Conservation (phyloP, 1,140 invertebrate species). For the Ips typographus region DNA sequence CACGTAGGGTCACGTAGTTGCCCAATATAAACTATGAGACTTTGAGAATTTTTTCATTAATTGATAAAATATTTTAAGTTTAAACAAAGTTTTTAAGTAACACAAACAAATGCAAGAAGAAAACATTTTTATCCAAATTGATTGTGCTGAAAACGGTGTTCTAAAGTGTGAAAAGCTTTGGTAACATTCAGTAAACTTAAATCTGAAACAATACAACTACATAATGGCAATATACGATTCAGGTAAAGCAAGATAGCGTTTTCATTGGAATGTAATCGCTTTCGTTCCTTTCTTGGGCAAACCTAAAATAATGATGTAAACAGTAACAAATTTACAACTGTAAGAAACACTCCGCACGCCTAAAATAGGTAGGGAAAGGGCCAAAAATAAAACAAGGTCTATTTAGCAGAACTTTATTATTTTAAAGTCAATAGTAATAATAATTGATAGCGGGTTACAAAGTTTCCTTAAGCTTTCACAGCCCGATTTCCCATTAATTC, state of each 20-base stretch:
- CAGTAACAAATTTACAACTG: slow-evolving; percentile 6
- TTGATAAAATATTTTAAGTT: too few species aligned
- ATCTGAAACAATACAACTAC: too few species aligned
- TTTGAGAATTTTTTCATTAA: too few species aligned
- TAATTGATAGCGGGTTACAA: slow-evolving; percentile 1
- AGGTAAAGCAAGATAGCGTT: slow-evolving; percentile 49
- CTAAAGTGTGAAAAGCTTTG: too few species aligned
- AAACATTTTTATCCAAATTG: too few species aligned
- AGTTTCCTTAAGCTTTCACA: slow-evolving; percentile 34
- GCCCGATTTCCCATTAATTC: slow-evolving; percentile 27
- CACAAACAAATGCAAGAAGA: too few species aligned
- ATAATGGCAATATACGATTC: slow-evolving; percentile 7
- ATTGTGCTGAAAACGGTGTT: too few species aligned
- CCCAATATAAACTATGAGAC: too few species aligned
- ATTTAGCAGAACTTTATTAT: not conserved
- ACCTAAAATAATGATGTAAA: slow-evolving; percentile 42
- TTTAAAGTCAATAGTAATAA: not conserved
- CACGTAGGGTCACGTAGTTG: too few species aligned
- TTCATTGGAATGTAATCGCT: slow-evolving; percentile 52
- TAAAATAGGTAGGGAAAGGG: slow-evolving; percentile 9
- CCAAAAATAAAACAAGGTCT: slow-evolving; percentile 4
- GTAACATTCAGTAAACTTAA: not conserved
- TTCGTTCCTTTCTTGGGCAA: slow-evolving; percentile 47
- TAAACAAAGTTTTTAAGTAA: too few species aligned
- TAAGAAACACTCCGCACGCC: not conserved